phyloP scores from a whole-genome alignment of 2,113 vertebrate species.

The Uropsilus gracilis region DNA sequence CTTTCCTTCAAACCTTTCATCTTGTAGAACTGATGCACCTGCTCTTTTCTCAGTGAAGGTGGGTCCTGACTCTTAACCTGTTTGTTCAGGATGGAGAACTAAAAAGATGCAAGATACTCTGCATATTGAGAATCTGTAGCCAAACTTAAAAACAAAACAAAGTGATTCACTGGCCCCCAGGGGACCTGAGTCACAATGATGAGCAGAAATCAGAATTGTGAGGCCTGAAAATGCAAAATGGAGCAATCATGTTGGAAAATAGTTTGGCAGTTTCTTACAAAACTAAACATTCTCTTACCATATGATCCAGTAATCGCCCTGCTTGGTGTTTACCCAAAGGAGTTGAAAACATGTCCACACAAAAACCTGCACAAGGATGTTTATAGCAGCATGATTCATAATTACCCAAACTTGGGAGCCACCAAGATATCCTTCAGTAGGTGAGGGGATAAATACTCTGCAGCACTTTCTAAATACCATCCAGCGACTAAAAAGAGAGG shows the following conservation, averaged over 20 bases:
- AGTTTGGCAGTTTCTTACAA: neutral
- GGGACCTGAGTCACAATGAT: neutral
- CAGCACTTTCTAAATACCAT: neutral
- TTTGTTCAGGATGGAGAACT: neutral
- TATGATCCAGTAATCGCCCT: neutral
- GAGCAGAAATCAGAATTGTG: neutral
- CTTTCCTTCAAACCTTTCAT: neutral
- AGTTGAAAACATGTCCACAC: neutral
- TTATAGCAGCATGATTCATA: neutral
- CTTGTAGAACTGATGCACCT: fast-evolving
- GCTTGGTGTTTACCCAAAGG: constrained; percentile 13
- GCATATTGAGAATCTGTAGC: neutral
- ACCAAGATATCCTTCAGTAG: neutral
- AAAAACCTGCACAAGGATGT: neutral
- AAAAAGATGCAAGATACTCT: neutral
- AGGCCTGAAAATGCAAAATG: neutral
- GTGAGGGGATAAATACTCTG: neutral
- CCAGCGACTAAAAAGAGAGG: neutral
- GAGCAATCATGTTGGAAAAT: neutral
- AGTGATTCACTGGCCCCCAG: neutral
- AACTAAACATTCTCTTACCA: neutral
- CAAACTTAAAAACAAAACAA: neutral
- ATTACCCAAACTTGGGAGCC: neutral
- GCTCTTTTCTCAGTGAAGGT: neutral
- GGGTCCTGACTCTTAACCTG: neutral